Base-by-base conservation (phyloP, 2,797 vertebrate genomes). In the Phalanger gymnotis region DNA sequence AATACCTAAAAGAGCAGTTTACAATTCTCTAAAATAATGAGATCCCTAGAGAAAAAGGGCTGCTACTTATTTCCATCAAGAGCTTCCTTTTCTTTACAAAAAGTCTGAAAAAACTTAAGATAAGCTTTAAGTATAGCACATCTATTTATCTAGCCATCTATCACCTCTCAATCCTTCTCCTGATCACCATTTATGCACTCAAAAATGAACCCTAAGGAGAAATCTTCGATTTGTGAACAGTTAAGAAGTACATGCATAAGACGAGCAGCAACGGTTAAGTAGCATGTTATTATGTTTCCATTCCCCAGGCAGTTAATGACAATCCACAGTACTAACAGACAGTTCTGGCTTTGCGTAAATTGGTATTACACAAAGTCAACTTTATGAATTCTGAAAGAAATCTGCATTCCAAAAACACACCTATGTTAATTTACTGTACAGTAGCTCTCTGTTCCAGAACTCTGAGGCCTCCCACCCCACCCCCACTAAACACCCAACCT, bases 191-290 rank as follows among this genome's bases (percentile, higher is more conserved):
- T 91, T 22, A 13, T 40, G 47, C 31, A 95, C 51, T 95, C 27
- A 56, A 93, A 54, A 95, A 81, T 16, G 27, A 54, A 34, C 28
- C 54, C 56, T 14, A 73, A 92, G 92, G 51, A 96, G 58, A 54
- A 87, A 25, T 93, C 22, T 90, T 93, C 22, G 93, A 97, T 93
- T 94, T 25, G 95, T 5, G 13, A 81, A 93, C 90, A 90, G 95
- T 52, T 94, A 96, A 90, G 96, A 96, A 90, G 93, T 53, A 96
- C 97, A 97, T 96, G 97, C 98, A 97, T 91, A 92, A 96, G 93
- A 97, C 94, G 94, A 94, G 81, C 97, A 97, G 97, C 97, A 97
- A 97, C 94, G 93, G 96, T 96, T 96, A 97, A 96, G 40, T 16
- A 97, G 98, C 96, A 97, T 34, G 52, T 95, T 87, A 97, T 95